Percentiles rank a stretch among this genome's conserved stretches.
phyloP scores from a whole-genome alignment of 2,888 invertebrate genomes.

The Synanthedon andrenaeformis region DNA sequence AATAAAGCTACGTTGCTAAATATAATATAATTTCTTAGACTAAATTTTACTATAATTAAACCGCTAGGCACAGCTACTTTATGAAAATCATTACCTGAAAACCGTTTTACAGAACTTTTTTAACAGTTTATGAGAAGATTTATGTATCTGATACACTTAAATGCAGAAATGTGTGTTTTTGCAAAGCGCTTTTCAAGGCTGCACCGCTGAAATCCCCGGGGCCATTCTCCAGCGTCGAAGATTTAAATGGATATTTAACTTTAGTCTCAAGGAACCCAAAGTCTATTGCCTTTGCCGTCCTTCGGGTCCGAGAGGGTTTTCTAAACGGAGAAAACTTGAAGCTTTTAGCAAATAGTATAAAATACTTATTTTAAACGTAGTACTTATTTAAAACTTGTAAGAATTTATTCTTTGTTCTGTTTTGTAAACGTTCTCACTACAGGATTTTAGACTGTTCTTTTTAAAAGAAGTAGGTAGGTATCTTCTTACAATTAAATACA shows the following conservation, averaged over 20 bases:
- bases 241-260: constrained; percentile 71
- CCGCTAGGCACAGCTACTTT: no score
- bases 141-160: no score
- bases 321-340: constrained; percentile 39
- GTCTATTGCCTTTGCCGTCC: constrained; percentile 56
- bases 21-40: no score
- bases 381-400: constrained; percentile 17
- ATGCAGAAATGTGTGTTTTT: not conserved
- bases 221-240: constrained; percentile 43
- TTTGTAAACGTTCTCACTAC: constrained; percentile 6
- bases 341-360: constrained; percentile 61
- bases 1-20: no score
- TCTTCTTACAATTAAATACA: no score
- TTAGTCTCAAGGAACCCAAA: constrained; percentile 62
- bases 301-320: constrained; percentile 33
- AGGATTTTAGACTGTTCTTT: no score
- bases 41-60: no score
- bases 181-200: constrained; percentile 35
- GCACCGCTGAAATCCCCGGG: constrained; percentile 45
- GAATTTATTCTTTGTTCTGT: constrained; percentile 14
- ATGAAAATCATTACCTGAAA: no score
- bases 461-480: no score
- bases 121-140: no score
- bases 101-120: no score
- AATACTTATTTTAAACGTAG: constrained; percentile 37